Base-by-base conservation (phyloP, 2,113 vertebrate genomes). In the Leptosomus discolor region DNA sequence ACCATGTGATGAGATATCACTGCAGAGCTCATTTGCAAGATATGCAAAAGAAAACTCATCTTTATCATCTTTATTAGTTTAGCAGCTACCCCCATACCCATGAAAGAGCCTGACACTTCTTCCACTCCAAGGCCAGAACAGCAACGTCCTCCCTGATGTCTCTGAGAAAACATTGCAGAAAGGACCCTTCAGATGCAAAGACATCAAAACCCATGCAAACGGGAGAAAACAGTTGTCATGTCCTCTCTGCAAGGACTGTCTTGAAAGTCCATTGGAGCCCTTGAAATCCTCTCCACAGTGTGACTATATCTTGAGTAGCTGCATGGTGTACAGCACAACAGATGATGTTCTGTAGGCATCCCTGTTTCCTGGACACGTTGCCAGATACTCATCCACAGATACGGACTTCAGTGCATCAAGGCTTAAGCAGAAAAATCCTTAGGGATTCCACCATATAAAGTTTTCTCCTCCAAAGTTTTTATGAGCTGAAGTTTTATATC, bases 381-480 rank as follows among this genome's bases (percentile, higher is more conserved):
- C 41, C 80, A 87, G 48, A n/a, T 78, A 78, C 15, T 90, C 65
- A 68, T 51, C 77, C 65, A 60, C 2, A 2, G 57, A 23, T 61
- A 78, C 9, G 51, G 81, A 87, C 81, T 90, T 79, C 69, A 82
- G 73, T 21, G 48, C 45, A 79, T 50, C 88, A 91, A 95, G 69
- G 57, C 29, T 18, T 53, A 48, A 87, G 69, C n/a, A 83, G 70
- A 94, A 75, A 94, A 96, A 76, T 85, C 91, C 78, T 48, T 69
- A 11, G 63, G 91, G 96, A 85, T 90, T 91, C 61, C 63, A 43
- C 82, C 54, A 0, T 82, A 92, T 80, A 96, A 95, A 96, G 94
- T 95, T 97, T 88, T 85, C 94, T 91, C 74, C 93, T 93, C 60
- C 84, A 41, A 97, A 95, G 86, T 90, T 95, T 97, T 97, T 96